These are phyloP conservation scores for Aptenodytes forsteri DNA, from an alignment of 2,113 vertebrate species.

Conservation along the genomic window DNA sequence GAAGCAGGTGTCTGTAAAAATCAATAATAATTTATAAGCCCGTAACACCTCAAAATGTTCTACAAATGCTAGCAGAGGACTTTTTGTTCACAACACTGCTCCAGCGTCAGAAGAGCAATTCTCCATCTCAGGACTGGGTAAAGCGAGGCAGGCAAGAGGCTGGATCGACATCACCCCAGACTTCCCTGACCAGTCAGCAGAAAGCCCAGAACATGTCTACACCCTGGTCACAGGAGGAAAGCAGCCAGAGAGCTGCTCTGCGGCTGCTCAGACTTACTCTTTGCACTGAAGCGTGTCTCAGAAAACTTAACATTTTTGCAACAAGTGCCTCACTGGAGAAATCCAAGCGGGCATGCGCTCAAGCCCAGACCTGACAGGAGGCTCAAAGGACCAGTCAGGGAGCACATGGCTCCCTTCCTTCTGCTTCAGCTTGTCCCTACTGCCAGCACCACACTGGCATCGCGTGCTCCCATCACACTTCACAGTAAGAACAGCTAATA, in stretches of 20 bases:
- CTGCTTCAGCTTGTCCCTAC: background rate
- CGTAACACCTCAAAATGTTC: background rate
- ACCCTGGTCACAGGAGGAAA: background rate
- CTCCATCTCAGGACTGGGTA: background rate
- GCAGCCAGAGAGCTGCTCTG: background rate
- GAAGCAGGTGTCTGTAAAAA: background rate
- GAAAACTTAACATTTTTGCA: background rate
- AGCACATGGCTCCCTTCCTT: background rate
- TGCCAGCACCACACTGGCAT: background rate
- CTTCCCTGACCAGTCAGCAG: background rate
- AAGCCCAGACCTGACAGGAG: background rate
- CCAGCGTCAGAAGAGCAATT: background rate
- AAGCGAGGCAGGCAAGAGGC: background rate
- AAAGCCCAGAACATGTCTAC: background rate
- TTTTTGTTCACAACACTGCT: background rate
- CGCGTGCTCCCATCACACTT: background rate
- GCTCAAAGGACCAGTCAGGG: background rate
- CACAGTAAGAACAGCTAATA: background rate
- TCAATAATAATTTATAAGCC: background rate
- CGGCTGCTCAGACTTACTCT: background rate
- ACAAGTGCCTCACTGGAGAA: background rate
- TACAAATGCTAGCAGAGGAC: background rate
- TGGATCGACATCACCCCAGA: background rate
- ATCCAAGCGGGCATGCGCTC: accelerated
- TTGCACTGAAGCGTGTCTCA: background rate